These are phyloP conservation scores for Naja naja DNA, from an alignment of 2,113 vertebrate species.

Conservation along the genomic window DNA sequence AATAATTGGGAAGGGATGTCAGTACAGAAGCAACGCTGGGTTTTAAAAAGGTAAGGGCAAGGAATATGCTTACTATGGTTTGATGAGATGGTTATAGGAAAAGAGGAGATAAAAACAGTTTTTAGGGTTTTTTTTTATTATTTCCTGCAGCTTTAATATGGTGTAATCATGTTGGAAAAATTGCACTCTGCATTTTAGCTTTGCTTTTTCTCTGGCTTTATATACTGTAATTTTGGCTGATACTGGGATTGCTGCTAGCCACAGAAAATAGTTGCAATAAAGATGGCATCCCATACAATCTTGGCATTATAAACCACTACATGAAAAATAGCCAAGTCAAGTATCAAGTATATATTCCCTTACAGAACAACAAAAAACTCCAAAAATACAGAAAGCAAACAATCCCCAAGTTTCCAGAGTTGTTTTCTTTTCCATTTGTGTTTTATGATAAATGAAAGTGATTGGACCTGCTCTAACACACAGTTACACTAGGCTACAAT, in stretches of 20 bases:
- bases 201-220: slow-evolving; percentile 43
- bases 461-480: slow-evolving; percentile 32
- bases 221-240: slow-evolving; percentile 38
- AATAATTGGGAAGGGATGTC: slow-evolving; percentile 29
- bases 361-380: slow-evolving; percentile 16
- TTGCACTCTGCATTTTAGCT: slow-evolving; percentile 25
- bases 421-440: slow-evolving; percentile 32
- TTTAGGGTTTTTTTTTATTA: slow-evolving; percentile 39
- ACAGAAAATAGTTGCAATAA: slow-evolving; percentile 57
- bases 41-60: slow-evolving; percentile 49
- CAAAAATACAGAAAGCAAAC: slow-evolving; percentile 9
- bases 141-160: slow-evolving; percentile 41
- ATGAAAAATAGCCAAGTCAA: slow-evolving; percentile 58
- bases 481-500: slow-evolving; percentile 23
- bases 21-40: slow-evolving; percentile 42
- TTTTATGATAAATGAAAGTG: slow-evolving; percentile 20
- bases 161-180: slow-evolving; percentile 39
- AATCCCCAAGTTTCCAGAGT: slow-evolving; percentile 30
- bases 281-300: slow-evolving; percentile 43
- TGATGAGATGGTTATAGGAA: slow-evolving; percentile 46
- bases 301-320: slow-evolving; percentile 55
- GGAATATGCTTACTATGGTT: slow-evolving; percentile 45
- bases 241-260: slow-evolving; percentile 45
- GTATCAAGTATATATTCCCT: slow-evolving; percentile 50
- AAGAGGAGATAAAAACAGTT: slow-evolving; percentile 48